phyloP scores from a whole-genome alignment of 2,797 vertebrate genomes.

The Arctocebus calabarensis region DNA sequence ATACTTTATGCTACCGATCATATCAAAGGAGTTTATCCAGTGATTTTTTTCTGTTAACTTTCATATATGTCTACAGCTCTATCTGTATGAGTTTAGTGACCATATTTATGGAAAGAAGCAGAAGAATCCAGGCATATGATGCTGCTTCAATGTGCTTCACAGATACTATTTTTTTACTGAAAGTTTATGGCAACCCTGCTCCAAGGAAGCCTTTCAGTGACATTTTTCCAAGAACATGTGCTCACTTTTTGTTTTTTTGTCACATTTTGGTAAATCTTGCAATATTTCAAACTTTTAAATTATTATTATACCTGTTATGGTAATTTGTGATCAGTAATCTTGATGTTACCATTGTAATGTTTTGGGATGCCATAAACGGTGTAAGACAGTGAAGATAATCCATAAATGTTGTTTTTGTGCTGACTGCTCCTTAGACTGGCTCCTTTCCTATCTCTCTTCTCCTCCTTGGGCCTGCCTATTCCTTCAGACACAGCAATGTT shows the following conservation, averaged over 20 bases:
- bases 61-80: background rate
- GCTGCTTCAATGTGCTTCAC: background rate
- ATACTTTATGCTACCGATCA: background rate
- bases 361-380: background rate
- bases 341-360: background rate
- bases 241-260: background rate
- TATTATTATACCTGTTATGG: background rate
- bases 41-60: constrained; percentile 18
- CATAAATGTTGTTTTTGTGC: background rate
- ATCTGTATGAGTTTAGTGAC: background rate
- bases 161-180: background rate
- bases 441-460: background rate
- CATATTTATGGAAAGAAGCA: background rate
- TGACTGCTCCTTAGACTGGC: background rate
- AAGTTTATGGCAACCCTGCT: background rate
- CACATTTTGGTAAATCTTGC: background rate
- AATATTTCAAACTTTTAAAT: background rate
- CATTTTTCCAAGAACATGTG: background rate
- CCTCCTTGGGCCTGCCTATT: background rate
- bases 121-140: background rate
- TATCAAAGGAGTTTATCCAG: constrained; percentile 1
- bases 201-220: background rate
- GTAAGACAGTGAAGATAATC: background rate
- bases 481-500: background rate
- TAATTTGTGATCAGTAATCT: background rate